Evolutionary conservation across 1,140 invertebrate species (phyloP).

Genomic region (Berghia stephanieae): DNA sequence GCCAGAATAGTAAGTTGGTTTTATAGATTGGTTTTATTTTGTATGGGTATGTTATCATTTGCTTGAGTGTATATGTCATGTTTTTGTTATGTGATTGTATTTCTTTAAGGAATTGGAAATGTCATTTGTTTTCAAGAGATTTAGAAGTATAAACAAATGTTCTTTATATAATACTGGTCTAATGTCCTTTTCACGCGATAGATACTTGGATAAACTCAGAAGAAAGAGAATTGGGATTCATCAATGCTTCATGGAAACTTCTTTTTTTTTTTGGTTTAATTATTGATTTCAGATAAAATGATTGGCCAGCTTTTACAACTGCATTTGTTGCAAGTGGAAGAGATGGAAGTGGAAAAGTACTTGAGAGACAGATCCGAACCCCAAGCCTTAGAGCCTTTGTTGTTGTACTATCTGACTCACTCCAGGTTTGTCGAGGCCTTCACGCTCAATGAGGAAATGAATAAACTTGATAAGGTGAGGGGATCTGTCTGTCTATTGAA

Average conservation of each 20-base stretch:
- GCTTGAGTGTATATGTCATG: too few species aligned
- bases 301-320: constrained; percentile 20
- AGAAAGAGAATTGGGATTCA: too few species aligned
- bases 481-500: too few species aligned
- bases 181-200: too few species aligned
- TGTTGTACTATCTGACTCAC: constrained; percentile 68
- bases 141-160: too few species aligned
- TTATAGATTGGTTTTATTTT: too few species aligned
- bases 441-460: constrained; percentile 62
- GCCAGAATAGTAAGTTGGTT: constrained; percentile 65
- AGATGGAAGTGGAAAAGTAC: constrained; percentile 70
- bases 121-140: too few species aligned
- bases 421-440: constrained; percentile 66
- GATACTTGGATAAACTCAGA: too few species aligned
- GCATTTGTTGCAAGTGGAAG: constrained; percentile 65
- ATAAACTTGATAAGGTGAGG: constrained; percentile 51
- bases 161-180: too few species aligned
- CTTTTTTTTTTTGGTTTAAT: constrained; percentile 16
- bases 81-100: too few species aligned
- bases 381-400: constrained; percentile 67
- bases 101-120: too few species aligned
- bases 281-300: constrained; percentile 23
- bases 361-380: constrained; percentile 68
- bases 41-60: too few species aligned
- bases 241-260: not conserved